Evolutionary conservation across 2,888 invertebrate species (phyloP).

Genomic region (Calephelis perditalis): DNA sequence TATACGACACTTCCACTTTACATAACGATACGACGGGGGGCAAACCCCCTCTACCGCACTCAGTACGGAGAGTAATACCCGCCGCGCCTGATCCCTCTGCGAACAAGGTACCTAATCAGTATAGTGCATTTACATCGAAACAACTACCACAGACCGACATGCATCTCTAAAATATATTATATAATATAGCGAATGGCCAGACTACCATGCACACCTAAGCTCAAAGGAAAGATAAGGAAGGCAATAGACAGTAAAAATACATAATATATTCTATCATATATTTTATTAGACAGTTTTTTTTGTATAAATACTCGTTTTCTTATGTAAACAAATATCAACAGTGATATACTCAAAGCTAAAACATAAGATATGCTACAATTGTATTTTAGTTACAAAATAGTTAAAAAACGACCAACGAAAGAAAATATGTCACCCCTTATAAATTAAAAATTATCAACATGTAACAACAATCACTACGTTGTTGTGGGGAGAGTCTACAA

Average conservation of each 20-base stretch:
- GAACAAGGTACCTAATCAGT: constrained; percentile 66
- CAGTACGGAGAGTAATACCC: constrained; percentile 84
- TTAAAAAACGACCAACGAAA: not conserved
- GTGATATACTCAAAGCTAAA: constrained; percentile 7
- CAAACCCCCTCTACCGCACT: constrained; percentile 57
- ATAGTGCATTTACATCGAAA: constrained; percentile 14
- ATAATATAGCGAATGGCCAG: constrained; percentile 5
- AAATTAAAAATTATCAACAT: constrained; percentile 1
- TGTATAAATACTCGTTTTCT: constrained; percentile 49
- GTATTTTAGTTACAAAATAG: not conserved
- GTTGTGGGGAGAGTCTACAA: not conserved
- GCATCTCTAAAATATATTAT: constrained; percentile 4
- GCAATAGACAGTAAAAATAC: constrained; percentile 61
- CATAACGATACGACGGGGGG: constrained; percentile 37
- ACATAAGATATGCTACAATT: constrained; percentile 3
- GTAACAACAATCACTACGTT: not conserved
- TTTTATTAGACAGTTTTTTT: constrained; percentile 61
- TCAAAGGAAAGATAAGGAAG: constrained; percentile 30
- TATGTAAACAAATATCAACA: constrained; percentile 34
- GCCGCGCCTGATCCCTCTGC: constrained; percentile 84
- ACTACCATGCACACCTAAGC: constrained; percentile 32
- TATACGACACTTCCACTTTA: constrained; percentile 32
- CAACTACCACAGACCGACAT: constrained; percentile 26
- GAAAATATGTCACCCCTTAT: not conserved
- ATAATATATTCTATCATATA: constrained; percentile 53